These are phyloP conservation scores for Ashinkailepas kermadecensis DNA, from an alignment of 2,888 invertebrate species.

Conservation along the genomic window DNA sequence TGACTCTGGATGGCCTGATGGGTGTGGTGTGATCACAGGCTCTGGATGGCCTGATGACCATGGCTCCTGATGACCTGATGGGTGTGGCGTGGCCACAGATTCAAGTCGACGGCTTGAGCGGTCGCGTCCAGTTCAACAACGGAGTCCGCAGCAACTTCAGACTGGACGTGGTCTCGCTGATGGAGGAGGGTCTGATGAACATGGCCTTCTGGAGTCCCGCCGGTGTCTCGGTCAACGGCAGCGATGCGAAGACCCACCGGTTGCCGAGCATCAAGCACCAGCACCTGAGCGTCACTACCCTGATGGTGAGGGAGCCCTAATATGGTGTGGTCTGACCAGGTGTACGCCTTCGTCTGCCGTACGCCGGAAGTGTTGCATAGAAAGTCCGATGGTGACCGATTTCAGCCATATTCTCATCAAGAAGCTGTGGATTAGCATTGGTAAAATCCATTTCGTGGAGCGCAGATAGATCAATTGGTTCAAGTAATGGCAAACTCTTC, in stretches of 20 bases:
- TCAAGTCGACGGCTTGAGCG: slow-evolving; percentile 41
- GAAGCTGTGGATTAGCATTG: too few species aligned
- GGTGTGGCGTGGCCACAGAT: slow-evolving; percentile 9
- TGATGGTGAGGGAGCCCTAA: neutral
- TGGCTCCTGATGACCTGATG: too few species aligned
- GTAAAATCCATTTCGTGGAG: too few species aligned
- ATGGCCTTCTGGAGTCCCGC: neutral
- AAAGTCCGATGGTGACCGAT: too few species aligned
- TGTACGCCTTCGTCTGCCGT: too few species aligned
- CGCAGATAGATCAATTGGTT: too few species aligned
- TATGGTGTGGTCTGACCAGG: neutral
- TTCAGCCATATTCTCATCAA: too few species aligned
- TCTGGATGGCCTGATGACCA: too few species aligned
- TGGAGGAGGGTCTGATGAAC: slow-evolving; percentile 35
- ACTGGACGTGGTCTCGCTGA: slow-evolving; percentile 80
- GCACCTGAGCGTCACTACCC: slow-evolving; percentile 10
- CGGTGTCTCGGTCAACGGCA: neutral
- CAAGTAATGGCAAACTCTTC: too few species aligned
- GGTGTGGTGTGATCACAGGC: too few species aligned
- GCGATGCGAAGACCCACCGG: neutral
- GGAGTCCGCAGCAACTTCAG: slow-evolving; percentile 87
- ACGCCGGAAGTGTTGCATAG: too few species aligned
- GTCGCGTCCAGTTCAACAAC: slow-evolving; percentile 86
- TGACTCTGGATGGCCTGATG: too few species aligned
- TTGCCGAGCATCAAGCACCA: neutral